These are phyloP conservation scores for Drosophila asahinai DNA, from an alignment of 1,140 invertebrate genomes.

Conservation along the genomic window DNA sequence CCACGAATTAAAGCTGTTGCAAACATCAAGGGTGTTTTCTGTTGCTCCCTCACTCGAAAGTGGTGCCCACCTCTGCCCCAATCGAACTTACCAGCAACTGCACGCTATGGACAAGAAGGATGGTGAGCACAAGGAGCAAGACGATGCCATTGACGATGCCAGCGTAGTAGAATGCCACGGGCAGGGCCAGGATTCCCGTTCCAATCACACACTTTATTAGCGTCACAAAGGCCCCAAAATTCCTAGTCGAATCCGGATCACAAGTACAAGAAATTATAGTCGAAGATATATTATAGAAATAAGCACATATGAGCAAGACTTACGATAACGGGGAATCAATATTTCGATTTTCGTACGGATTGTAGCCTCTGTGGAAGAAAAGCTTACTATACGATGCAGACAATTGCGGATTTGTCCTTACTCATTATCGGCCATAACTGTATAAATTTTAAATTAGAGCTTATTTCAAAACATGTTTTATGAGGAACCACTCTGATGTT, in stretches of 20 bases:
- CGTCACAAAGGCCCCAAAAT: slow-evolving; percentile 26
- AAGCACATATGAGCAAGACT: background rate
- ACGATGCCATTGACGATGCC: slow-evolving; percentile 26
- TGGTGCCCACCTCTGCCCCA: too few species aligned
- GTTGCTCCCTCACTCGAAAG: too few species aligned
- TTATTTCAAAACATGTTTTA: background rate
- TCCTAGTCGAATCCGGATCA: background rate
- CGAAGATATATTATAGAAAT: too few species aligned
- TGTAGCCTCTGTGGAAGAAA: slow-evolving; percentile 2
- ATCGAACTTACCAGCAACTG: slow-evolving; percentile 35
- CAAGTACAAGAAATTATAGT: too few species aligned
- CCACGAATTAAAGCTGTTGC: too few species aligned
- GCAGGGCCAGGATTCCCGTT: slow-evolving; percentile 48
- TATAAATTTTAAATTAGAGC: background rate
- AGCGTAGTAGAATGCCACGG: slow-evolving; percentile 31
- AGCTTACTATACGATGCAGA: background rate
- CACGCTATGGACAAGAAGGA: slow-evolving; percentile 48
- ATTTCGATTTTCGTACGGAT: slow-evolving; percentile 47
- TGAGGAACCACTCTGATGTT: background rate
- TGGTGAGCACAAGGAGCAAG: background rate
- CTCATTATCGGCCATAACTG: slow-evolving; percentile 21
- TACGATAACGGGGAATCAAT: slow-evolving; percentile 17
- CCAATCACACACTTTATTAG: slow-evolving; percentile 49
- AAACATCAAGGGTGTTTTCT: too few species aligned
- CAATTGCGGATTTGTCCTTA: background rate